Evolutionary conservation across 1,140 invertebrate genomes (phyloP).

Genomic region (Cherax quadricarinatus): DNA sequence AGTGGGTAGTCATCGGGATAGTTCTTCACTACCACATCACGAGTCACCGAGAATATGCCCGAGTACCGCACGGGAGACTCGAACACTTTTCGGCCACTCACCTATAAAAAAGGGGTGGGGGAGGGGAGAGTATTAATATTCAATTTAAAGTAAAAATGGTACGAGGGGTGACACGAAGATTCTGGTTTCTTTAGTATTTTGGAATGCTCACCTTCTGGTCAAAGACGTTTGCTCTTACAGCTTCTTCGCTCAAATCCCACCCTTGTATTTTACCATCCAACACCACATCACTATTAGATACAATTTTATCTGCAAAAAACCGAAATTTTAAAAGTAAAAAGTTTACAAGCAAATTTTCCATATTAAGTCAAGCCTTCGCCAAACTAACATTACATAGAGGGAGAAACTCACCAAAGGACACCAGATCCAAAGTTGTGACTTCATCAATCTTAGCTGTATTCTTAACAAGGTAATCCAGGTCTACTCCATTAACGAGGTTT

Average conservation of each 20-base stretch:
- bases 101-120: not conserved
- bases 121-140: not conserved
- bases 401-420: not conserved
- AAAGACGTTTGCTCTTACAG: not conserved
- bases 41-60: not conserved
- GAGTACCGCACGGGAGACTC: not conserved
- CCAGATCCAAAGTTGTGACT: not conserved
- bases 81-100: constrained; percentile 37
- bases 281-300: not conserved
- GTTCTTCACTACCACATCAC: not conserved
- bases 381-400: no score
- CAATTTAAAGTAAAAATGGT: not conserved
- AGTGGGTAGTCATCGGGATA: not conserved
- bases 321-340: not conserved
- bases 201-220: not conserved
- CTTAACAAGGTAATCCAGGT: constrained; percentile 20
- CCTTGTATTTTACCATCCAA: constrained; percentile 47
- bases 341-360: not conserved
- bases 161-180: no score
- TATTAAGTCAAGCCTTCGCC: no score
- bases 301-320: not conserved
- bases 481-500: not conserved
- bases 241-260: constrained; percentile 13
- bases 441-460: constrained; percentile 21
- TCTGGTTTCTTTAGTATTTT: not conserved